These are phyloP conservation scores for Monopis laevigella DNA, from an alignment of 2,888 invertebrate genomes.

Conservation along the genomic window DNA sequence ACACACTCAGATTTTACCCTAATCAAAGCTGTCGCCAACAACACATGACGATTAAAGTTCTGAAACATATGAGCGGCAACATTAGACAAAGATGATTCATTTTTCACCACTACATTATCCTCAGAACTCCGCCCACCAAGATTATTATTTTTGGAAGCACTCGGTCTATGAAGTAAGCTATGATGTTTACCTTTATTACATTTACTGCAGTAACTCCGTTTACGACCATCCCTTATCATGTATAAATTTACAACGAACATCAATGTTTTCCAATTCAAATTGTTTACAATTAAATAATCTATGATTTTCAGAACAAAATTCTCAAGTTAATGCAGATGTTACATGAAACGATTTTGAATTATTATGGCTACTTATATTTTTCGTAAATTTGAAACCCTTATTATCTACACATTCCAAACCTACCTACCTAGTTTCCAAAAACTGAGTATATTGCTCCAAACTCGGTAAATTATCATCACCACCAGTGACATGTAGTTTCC, in stretches of 20 bases:
- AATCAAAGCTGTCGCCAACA: too few species aligned
- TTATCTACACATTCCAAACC: background rate
- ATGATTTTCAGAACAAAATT: background rate
- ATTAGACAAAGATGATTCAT: too few species aligned
- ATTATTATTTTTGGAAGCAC: too few species aligned
- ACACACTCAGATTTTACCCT: too few species aligned
- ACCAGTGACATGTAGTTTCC: background rate
- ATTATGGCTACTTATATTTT: background rate
- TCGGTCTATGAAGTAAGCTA: background rate
- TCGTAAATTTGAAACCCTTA: background rate
- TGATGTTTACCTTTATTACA: slow-evolving; percentile 1
- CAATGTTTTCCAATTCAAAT: background rate
- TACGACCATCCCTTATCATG: background rate
- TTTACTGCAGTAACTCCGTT: background rate
- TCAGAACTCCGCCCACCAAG: too few species aligned
- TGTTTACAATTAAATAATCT: background rate
- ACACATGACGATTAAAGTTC: too few species aligned
- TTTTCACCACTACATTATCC: too few species aligned
- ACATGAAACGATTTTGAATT: background rate
- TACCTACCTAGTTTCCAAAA: background rate
- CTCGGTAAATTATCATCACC: background rate
- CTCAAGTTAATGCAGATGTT: too few species aligned
- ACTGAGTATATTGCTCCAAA: background rate
- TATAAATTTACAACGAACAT: background rate
- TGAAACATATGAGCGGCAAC: too few species aligned